These are phyloP conservation scores for Lerema accius DNA, from an alignment of 1,140 invertebrate species.

Conservation along the genomic window DNA sequence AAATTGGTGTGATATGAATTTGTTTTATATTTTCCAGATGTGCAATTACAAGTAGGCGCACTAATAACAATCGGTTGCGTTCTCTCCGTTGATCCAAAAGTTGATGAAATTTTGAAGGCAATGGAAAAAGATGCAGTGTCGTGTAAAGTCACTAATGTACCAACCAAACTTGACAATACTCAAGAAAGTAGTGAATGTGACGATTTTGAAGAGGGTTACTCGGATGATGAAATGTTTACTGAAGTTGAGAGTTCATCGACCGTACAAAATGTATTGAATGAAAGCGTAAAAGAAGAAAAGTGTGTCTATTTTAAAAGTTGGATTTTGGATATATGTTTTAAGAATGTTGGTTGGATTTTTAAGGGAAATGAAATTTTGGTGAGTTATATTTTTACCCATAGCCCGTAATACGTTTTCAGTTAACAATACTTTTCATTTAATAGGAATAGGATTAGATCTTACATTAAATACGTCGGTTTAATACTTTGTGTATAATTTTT, in stretches of 20 bases:
- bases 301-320: slow-evolving; percentile 68
- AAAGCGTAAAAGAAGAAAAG: slow-evolving; percentile 46
- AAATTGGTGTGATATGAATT: too few relatives aligned
- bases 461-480: too few relatives aligned
- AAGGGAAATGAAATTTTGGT: slow-evolving; percentile 60
- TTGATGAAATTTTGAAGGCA: slow-evolving; percentile 63
- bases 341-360: slow-evolving; percentile 80
- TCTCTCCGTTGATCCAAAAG: slow-evolving; percentile 85
- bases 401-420: too few relatives aligned
- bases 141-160: slow-evolving; percentile 35
- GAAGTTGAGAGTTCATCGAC: slow-evolving; percentile 29
- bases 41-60: slow-evolving; percentile 88
- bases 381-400: slow-evolving; percentile 44
- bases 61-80: slow-evolving; percentile 90
- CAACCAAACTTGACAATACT: slow-evolving; percentile 50
- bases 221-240: slow-evolving; percentile 72
- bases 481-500: too few relatives aligned
- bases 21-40: slow-evolving; percentile 60
- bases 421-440: too few relatives aligned
- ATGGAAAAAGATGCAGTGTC: slow-evolving; percentile 56
- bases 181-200: slow-evolving; percentile 62
- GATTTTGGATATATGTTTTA: slow-evolving; percentile 83
- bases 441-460: too few relatives aligned
- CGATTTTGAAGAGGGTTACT: slow-evolving; percentile 76
- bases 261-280: slow-evolving; percentile 52